Conservation (phyloP, 2,888 invertebrate species). For the Rhimphoctona megacephalus region DNA sequence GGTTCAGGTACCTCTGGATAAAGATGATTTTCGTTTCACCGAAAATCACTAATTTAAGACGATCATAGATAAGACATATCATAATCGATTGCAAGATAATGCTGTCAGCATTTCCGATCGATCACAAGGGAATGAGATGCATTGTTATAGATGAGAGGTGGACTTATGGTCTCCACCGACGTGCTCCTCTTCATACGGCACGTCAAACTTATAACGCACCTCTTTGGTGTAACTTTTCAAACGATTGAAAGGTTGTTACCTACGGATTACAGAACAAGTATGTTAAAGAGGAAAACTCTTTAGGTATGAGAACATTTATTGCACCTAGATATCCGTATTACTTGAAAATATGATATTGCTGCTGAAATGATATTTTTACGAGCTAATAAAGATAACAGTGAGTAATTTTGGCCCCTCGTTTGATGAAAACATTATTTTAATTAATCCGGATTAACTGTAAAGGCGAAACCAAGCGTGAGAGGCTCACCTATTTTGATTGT, state of each 20-base stretch:
- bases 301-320: not conserved
- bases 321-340: not conserved
- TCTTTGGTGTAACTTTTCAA: slow-evolving; percentile 5
- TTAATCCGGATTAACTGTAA: not conserved
- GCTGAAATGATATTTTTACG: not conserved
- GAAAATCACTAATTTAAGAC: slow-evolving; percentile 14
- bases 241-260: not conserved
- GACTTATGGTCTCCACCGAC: not conserved
- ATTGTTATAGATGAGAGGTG: not conserved
- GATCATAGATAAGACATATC: not conserved
- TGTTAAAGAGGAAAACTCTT: not conserved
- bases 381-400: not conserved
- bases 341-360: not conserved
- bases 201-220: not conserved
- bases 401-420: not conserved
- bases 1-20: not conserved
- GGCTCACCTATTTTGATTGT: too few species aligned
- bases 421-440: not conserved
- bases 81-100: not conserved
- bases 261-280: not conserved
- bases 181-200: not conserved
- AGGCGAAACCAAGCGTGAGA: too few species aligned
- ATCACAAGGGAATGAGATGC: not conserved
- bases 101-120: not conserved
- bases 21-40: slow-evolving; percentile 3